Base-by-base conservation (phyloP, 2,113 vertebrate species). In the Sapajus apella region DNA sequence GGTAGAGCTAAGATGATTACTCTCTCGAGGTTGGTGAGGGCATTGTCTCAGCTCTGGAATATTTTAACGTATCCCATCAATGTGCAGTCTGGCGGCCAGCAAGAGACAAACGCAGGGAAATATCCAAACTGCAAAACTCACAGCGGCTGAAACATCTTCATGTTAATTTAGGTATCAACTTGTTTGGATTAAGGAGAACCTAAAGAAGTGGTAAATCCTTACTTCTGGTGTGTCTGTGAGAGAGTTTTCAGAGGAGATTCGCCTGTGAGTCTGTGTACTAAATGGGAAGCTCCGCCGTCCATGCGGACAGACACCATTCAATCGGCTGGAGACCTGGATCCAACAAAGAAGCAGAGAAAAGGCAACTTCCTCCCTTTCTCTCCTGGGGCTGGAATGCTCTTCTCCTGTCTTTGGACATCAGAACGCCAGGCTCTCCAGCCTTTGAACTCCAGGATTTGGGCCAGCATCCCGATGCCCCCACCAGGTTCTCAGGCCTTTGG, bases 1-100 rank as follows among this genome's bases (percentile, higher is more conserved):
- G n/a, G 25, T 18, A 35, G 21, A 23, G 16, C 52, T 18, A 10
- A 43, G 12, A 20, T 6, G 43, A 30, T 3, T 7, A 58, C 11
- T 27, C 27, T 21, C 2, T 6, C 0, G 3, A 25, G n/a, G 58
- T 32, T 8, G 20, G 43, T 3, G 27, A 10, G 37, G 21, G 23
- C 1, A 30, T 10, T n/a, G 45, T 30, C 20, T 23, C 1, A 27
- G 30, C 40, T 70, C 88, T n/a, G 27, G 50, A 16, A 45, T 43
- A 52, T 52, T 30, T 18, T n/a, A 58, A n/a, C 23, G 56, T 35
- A 3, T 84, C 13, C 76, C 2, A 0, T 52, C n/a, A 3, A 25
- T 21, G 2, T 50, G 21, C 32, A 30, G 6, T 43, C 50, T 7
- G 40, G 18, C 10, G 3, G 10, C 45, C 50, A 56, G 13, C 32